Evolutionary conservation across 2,797 vertebrate species (phyloP).

Genomic region (Chanos chanos): DNA sequence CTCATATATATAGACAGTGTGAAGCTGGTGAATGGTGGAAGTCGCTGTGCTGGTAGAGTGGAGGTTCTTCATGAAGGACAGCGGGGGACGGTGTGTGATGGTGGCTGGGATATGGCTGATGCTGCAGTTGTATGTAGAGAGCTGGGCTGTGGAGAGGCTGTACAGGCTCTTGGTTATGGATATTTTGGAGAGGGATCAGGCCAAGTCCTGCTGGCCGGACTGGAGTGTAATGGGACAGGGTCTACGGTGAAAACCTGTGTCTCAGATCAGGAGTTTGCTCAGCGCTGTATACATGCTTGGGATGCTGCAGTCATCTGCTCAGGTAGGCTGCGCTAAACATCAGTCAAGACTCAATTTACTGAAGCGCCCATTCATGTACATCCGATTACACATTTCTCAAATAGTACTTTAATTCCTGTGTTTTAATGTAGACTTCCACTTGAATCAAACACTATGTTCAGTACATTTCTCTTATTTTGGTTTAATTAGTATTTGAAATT

Average conservation of each 20-base stretch:
- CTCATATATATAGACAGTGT: no score
- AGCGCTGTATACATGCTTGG: slow-evolving; percentile 60
- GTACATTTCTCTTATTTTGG: no score
- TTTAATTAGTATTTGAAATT: no score
- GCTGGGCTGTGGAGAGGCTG: slow-evolving; percentile 58
- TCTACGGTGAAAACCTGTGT: slow-evolving; percentile 44
- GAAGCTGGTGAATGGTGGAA: slow-evolving; percentile 47
- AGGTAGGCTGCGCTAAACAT: slow-evolving; percentile 44
- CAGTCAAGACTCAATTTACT: no score
- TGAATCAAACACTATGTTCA: no score
- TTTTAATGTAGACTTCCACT: no score
- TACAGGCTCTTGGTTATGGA: slow-evolving; percentile 46
- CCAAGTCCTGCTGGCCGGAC: slow-evolving; percentile 65
- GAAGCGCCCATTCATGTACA: no score
- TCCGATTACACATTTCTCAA: no score
- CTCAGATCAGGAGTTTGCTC: slow-evolving; percentile 46
- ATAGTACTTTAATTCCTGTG: no score
- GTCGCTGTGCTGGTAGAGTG: slow-evolving; percentile 61
- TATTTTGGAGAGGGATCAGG: slow-evolving; percentile 59
- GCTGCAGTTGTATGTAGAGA: slow-evolving; percentile 55
- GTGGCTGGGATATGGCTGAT: slow-evolving; percentile 61
- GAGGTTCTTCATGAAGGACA: slow-evolving; percentile 53
- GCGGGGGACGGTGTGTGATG: slow-evolving; percentile 66
- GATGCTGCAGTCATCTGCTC: slow-evolving; percentile 63
- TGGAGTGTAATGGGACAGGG: slow-evolving; percentile 57